Evolutionary conservation across 2,797 vertebrate genomes (phyloP).

Genomic region (Stomatorhinus walkeri): DNA sequence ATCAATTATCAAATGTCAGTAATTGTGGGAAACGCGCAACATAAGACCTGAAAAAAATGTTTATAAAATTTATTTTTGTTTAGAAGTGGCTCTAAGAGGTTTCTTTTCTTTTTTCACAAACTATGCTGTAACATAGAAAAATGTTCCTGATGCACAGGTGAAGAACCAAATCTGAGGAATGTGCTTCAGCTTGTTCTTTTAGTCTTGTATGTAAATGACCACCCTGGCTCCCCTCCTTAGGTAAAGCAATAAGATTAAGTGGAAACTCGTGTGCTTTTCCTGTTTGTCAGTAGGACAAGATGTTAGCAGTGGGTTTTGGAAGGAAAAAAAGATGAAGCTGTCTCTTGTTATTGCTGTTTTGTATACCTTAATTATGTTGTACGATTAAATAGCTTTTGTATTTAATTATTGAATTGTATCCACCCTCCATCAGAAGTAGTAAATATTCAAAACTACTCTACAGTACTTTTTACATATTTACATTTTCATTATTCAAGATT

Average conservation of each 20-base stretch:
- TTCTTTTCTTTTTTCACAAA: slow-evolving; percentile 16
- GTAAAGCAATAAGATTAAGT: not conserved
- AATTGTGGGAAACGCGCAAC: slow-evolving; percentile 11
- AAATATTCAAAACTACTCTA: not conserved
- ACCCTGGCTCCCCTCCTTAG: not conserved
- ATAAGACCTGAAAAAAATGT: slow-evolving; percentile 20
- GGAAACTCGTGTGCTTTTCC: not conserved
- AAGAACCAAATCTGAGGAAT: not conserved
- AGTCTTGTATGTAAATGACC: not conserved
- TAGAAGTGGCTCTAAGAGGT: slow-evolving; percentile 23
- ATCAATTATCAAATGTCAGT: not conserved
- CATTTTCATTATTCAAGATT: not conserved
- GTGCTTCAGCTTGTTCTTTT: not conserved
- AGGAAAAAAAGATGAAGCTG: not conserved
- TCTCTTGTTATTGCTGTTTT: not conserved
- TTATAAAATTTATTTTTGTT: slow-evolving; percentile 20
- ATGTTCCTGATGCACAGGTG: not conserved
- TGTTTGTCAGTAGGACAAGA: not conserved
- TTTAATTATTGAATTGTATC: not conserved
- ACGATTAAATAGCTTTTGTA: not conserved
- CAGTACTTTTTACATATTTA: not conserved
- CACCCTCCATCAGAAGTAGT: not conserved
- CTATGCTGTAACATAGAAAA: not conserved
- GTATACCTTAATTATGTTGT: not conserved
- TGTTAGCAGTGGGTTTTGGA: not conserved